Evolutionary conservation across 2,888 invertebrate genomes (phyloP), one percentile per base, ranked within the genome.

Genomic region (Mechanitis messenoides): DNA sequence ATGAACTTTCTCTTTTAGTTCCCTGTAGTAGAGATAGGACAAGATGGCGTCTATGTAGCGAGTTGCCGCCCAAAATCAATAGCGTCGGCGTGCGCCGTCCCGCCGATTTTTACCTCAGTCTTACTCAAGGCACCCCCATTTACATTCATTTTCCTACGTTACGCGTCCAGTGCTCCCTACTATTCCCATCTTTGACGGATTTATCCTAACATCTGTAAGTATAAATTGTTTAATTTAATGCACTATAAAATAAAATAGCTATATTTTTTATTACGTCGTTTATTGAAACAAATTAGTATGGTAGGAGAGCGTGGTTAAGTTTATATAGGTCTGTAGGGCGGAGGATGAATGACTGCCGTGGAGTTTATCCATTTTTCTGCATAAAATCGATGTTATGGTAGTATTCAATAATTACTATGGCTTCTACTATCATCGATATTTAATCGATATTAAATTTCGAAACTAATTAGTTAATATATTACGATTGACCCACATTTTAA

Each of bases 41-140:
- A 64, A 79, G 84, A 72, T 75, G 82, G 79, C 87, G 78, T 76
- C 67, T 67, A 31, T 66, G 69, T 68, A 74, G 68, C 71, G 70
- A 64, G 83, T 81, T 80, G 75, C 88, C 88, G 86, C 88, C 88
- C 87, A 84, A 85, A 87, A 89, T 89, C 88, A 85, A 89, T 89
- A 89, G 68, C 71, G 60, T 50, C 64, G 79, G 78, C 81, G 81
- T 84, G 87, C 88, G 87, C 87, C 72, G 83, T 80, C 78, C 78
- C 77, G 75, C 75, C 75, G 76, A 75, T 79, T 80, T 80, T 70
- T 73, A 78, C 79, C 74, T 83, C 83, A 88, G 87, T 87, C 74
- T 83, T 81, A 77, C 79, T 76, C 78, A 70, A 82, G 83, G 78
- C 82, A 81, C 75, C 81, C 81, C 74, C 71, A 74, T 79, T 74